These are phyloP conservation scores for Plecturocebus donacophilus DNA, from an alignment of 2,113 vertebrate species.

Conservation along the genomic window DNA sequence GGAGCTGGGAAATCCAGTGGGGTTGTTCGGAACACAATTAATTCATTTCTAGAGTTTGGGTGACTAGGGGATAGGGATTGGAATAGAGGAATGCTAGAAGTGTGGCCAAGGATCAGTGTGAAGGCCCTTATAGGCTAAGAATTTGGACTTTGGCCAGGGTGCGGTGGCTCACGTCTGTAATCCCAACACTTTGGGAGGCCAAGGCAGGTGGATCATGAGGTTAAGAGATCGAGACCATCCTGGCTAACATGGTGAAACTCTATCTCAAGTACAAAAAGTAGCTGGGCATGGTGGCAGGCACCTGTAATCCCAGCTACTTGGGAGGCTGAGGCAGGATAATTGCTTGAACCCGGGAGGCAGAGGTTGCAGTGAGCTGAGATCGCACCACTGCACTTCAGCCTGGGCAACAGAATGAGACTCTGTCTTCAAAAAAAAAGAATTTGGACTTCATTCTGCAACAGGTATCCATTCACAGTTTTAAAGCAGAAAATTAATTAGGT, in stretches of 20 bases:
- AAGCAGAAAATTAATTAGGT: not conserved
- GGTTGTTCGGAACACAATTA: not conserved
- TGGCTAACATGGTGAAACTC: too few species aligned
- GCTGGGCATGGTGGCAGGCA: rapidly evolving
- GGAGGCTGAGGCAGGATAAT: too few species aligned
- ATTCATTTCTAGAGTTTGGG: not conserved
- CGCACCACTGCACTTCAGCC: too few species aligned
- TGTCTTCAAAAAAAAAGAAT: not conserved
- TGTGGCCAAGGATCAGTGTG: not conserved
- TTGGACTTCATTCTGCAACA: not conserved
- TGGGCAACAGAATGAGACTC: too few species aligned
- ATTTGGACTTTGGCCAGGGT: not conserved
- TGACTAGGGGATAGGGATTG: not conserved
- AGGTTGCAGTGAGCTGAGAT: too few species aligned
- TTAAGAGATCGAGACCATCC: too few species aligned
- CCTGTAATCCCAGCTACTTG: too few species aligned
- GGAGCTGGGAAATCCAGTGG: not conserved
- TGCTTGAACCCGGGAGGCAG: too few species aligned
- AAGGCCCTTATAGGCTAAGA: not conserved
- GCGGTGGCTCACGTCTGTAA: too few species aligned
- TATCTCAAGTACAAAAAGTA: too few species aligned
- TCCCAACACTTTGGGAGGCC: too few species aligned
- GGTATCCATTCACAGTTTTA: not conserved
- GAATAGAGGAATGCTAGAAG: not conserved
- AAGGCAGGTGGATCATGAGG: too few species aligned